Percentiles rank a stretch among this genome's conserved stretches.
Conservation (phyloP, 1,140 invertebrate genomes). For the Sycophaga agraensis region DNA sequence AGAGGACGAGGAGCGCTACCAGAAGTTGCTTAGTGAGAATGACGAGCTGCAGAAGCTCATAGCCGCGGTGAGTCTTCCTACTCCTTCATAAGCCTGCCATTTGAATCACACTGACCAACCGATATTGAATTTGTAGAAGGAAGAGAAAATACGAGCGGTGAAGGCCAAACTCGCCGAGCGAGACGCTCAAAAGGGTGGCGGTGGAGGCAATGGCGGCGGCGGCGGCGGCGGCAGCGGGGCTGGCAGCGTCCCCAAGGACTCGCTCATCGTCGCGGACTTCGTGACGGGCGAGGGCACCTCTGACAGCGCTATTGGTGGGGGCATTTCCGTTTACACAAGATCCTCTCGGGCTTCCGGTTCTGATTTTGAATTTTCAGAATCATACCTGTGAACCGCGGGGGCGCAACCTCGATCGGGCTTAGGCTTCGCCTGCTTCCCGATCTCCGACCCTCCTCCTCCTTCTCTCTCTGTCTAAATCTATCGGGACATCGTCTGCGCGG, state of each 20-base stretch:
- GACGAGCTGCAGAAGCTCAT: conserved; percentile 95
- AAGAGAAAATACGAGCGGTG: conserved; percentile 80
- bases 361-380: conserved; percentile 85
- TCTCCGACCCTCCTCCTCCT: not conserved
- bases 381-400: conserved; percentile 68
- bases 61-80: conserved; percentile 68
- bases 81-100: too few species aligned
- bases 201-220: conserved; percentile 32
- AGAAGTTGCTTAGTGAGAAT: conserved; percentile 92
- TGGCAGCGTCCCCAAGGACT: conserved; percentile 51
- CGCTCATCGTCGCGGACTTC: conserved; percentile 69
- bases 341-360: conserved; percentile 77
- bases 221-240: conserved; percentile 35
- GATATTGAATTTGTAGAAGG: conserved; percentile 66
- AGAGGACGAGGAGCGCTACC: conserved; percentile 92
- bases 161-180: conserved; percentile 77
- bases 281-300: conserved; percentile 76
- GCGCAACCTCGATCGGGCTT: too few species aligned
- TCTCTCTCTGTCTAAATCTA: not conserved
- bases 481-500: conserved; percentile 1
- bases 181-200: conserved; percentile 58
- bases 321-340: conserved; percentile 71
- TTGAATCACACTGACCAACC: too few species aligned
- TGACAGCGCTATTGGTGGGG: conserved; percentile 71
- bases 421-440: too few species aligned